Evolutionary conservation across 2,888 invertebrate genomes (phyloP), one percentile per base, ranked within the genome.

Genomic region (Cryptocheilus praepositus): DNA sequence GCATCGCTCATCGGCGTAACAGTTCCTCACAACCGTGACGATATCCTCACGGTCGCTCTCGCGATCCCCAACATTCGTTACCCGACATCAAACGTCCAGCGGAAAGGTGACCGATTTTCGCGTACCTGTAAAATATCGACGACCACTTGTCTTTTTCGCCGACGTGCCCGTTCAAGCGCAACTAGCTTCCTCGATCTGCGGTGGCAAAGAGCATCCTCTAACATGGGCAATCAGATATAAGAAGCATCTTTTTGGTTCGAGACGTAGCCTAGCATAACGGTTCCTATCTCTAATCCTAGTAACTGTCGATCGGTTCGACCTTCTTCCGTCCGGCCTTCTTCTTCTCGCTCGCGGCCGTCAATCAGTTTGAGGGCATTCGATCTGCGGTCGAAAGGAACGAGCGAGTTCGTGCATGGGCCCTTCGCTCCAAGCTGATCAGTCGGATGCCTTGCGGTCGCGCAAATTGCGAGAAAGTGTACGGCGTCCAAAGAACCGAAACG

Each of bases 361-460:
- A 43, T 44, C 19, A 36, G 44, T 36, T 15, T 11, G 15, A 61
- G 63, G 19, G 65, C 61, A 73, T 69, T 70, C 65, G 67, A 77
- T 76, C 68, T 76, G 80, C 70, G 77, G 77, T 77, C 64, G 46
- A 61, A 57, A 63, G 64, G 66, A 56, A 72, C 61, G 36, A 67
- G 61, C 57, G 49, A 49, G 19, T 18, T 49, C 54, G 64, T 67
- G 64, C 62, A 73, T 67, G 67, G 65, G 68, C 76, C 73, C 68
- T 69, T 64, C 61, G 53, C 51, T 68, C 58, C 21, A 63, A 65
- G 22, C 52, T 21, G 52, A 73, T 73, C 58, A 72, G 76, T 78
- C 79, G 75, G 75, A 79, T 82, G 82, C 74, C 76, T 82, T 82
- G 82, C 74, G 82, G 81, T 76, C 67, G 51, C 36, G 28, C 52